Conservation (phyloP, 2,113 vertebrate species). For the Lagopus leucura region DNA sequence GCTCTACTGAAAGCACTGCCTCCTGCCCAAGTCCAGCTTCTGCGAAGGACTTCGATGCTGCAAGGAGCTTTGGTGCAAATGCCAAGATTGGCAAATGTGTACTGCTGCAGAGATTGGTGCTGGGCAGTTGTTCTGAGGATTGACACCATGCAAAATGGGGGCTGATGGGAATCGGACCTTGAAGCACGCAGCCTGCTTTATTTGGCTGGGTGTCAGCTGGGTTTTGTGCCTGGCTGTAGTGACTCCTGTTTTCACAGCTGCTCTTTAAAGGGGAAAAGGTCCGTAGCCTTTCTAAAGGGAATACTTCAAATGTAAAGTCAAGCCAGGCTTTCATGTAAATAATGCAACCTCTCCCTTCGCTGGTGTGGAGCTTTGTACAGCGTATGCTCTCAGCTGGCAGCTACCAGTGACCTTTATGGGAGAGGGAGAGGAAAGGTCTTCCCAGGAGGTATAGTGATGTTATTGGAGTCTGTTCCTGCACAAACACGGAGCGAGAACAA, state of each 20-base stretch:
- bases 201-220: neutral
- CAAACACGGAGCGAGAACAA: neutral
- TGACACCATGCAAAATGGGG: accelerated
- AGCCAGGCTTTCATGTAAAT: neutral
- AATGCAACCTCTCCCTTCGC: neutral
- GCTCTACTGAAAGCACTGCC: neutral
- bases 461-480: neutral
- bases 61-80: neutral
- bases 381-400: neutral
- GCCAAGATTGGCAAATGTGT: neutral
- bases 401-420: neutral
- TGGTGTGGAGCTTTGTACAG: neutral
- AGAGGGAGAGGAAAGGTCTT: neutral
- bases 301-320: neutral
- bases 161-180: neutral
- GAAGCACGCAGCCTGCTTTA: neutral
- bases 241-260: neutral
- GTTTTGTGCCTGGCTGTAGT: neutral
- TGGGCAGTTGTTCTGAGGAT: neutral
- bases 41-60: neutral
- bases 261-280: neutral
- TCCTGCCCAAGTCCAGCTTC: neutral
- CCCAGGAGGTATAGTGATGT: neutral
- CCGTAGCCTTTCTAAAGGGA: neutral
- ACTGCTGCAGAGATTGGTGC: neutral